These are phyloP conservation scores for Dynastes grantii DNA, from an alignment of 2,888 invertebrate genomes.

Conservation along the genomic window DNA sequence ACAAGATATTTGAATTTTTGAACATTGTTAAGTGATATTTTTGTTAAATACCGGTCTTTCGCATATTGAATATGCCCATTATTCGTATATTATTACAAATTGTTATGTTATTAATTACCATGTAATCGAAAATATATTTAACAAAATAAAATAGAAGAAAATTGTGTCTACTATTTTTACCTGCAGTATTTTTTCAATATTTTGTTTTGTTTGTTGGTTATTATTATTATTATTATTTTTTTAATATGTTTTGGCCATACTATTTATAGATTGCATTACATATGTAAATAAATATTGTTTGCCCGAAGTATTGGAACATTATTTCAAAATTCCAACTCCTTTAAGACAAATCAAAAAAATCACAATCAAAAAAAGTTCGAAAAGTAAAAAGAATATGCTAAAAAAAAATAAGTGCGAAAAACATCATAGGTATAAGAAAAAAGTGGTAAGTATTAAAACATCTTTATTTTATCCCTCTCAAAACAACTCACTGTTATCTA, in stretches of 20 bases:
- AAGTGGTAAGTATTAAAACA: no score
- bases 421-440: no score
- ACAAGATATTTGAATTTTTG: slow-evolving; percentile 52
- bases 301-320: slow-evolving; percentile 12
- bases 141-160: slow-evolving; percentile 31
- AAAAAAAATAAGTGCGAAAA: no score
- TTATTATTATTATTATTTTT: slow-evolving; percentile 32
- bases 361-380: not conserved
- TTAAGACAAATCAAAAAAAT: not conserved
- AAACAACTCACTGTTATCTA: no score
- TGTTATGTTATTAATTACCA: slow-evolving; percentile 54
- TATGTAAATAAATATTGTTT: slow-evolving; percentile 57
- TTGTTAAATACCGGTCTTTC: slow-evolving; percentile 43
- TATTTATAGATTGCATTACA: slow-evolving; percentile 56
- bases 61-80: slow-evolving; percentile 55
- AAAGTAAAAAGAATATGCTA: not conserved
- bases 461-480: no score
- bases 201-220: slow-evolving; percentile 41
- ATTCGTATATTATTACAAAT: slow-evolving; percentile 39
- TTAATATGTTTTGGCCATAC: slow-evolving; percentile 54
- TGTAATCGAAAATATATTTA: slow-evolving; percentile 54
- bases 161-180: slow-evolving; percentile 38
- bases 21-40: slow-evolving; percentile 57
- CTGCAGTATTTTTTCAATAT: slow-evolving; percentile 20
- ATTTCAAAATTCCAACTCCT: not conserved